Conservation (phyloP, 1,140 invertebrate species). For the Schlechtendalia chinensis region DNA sequence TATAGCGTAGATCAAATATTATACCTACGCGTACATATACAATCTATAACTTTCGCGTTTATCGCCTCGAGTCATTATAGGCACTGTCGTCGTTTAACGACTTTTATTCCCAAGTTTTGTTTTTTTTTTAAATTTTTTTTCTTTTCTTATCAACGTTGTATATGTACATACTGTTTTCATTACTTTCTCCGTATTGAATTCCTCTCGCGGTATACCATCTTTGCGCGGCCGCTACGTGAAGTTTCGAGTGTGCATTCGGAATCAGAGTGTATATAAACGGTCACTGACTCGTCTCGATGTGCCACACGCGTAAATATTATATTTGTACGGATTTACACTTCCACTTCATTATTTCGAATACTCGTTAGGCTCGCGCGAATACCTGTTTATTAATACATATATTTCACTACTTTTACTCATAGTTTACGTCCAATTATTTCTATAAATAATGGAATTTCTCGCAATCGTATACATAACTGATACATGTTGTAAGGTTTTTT, state of each 20-base stretch:
- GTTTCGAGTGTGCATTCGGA: slow-evolving; percentile 19
- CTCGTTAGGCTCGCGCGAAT: background rate
- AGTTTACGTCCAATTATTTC: slow-evolving; percentile 1
- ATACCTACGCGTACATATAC: background rate
- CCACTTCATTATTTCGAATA: background rate
- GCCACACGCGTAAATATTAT: background rate
- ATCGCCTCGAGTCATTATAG: background rate
- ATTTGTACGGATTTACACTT: background rate
- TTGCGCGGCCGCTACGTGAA: background rate
- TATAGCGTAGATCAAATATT: background rate
- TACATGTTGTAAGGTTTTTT: background rate
- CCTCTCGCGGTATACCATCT: background rate
- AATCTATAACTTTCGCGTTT: background rate
- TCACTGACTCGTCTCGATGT: slow-evolving; percentile 26
- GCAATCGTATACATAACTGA: background rate
- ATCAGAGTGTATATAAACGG: slow-evolving; percentile 31
- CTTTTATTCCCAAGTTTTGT: slow-evolving; percentile 30
- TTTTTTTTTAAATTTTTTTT: background rate
- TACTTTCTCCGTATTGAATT: slow-evolving; percentile 25
- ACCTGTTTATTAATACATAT: no score
- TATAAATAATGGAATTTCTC: background rate
- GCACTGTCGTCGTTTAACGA: background rate
- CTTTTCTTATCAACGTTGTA: background rate
- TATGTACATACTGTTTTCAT: background rate
- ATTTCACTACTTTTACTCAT: slow-evolving; percentile 23